Percentiles rank a stretch among this genome's conserved stretches.
These are phyloP conservation scores for Drosophila kuntzei DNA, from an alignment of 2,888 invertebrate genomes.

Conservation along the genomic window DNA sequence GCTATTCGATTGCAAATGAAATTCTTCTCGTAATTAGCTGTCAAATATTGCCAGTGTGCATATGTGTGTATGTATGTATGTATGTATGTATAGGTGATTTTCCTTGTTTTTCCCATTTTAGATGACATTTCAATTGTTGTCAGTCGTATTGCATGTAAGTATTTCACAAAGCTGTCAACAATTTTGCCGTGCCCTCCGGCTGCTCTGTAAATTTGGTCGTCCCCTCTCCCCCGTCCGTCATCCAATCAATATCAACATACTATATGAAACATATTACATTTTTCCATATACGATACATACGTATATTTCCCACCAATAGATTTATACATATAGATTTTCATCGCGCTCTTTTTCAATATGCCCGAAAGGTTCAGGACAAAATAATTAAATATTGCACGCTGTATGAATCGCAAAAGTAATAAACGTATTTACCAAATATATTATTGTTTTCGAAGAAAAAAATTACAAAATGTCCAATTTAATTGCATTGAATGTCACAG, in stretches of 20 bases:
- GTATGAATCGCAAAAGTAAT: conserved; percentile 1
- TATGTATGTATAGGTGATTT: not conserved
- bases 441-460: not conserved
- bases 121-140: conserved; percentile 18
- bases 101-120: not conserved
- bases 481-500: conserved; percentile 9
- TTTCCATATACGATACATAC: not conserved
- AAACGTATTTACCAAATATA: conserved; percentile 7
- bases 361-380: conserved; percentile 10
- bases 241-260: conserved; percentile 15
- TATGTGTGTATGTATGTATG: not conserved
- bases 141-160: conserved; percentile 18
- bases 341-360: conserved; percentile 9
- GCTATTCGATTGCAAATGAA: not conserved
- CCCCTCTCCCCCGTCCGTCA: not conserved
- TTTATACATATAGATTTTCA: not conserved
- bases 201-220: conserved; percentile 14
- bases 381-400: conserved; percentile 14
- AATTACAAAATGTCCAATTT: not conserved
- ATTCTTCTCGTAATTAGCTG: conserved; percentile 16
- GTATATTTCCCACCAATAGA: not conserved
- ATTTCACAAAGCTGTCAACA: conserved; percentile 19
- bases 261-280: conserved; percentile 7
- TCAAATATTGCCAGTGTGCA: not conserved
- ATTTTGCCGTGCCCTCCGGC: conserved; percentile 14